These are phyloP conservation scores for Musca domestica DNA, from an alignment of 1,140 invertebrate genomes.

Conservation along the genomic window DNA sequence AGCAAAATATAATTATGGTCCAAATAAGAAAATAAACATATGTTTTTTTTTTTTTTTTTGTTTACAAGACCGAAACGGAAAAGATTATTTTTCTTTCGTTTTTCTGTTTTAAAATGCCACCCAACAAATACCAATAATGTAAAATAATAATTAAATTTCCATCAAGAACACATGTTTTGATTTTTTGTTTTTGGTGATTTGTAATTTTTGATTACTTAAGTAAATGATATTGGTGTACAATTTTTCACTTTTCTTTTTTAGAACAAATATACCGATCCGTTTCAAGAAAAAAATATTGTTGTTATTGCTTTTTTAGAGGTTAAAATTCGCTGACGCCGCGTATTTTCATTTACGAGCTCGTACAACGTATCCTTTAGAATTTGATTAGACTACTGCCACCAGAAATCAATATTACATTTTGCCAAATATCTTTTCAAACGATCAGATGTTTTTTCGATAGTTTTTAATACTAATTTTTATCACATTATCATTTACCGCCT, in stretches of 20 bases:
- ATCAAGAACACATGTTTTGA: no score
- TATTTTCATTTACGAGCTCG: conserved; percentile 8
- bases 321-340: conserved; percentile 4
- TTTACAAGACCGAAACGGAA: no score
- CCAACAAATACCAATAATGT: no score
- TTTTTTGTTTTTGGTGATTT: no score
- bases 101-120: conserved; percentile 32
- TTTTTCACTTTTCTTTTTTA: no score
- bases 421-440: neutral
- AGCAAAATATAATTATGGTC: no score
- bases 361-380: conserved; percentile 16
- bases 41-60: conserved; percentile 28
- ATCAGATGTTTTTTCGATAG: neutral
- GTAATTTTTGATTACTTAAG: no score
- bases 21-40: neutral
- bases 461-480: neutral
- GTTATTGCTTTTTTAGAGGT: no score
- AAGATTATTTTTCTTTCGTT: conserved; percentile 7
- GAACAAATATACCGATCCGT: no score
- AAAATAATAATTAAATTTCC: no score
- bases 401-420: neutral
- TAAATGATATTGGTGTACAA: no score
- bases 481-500: neutral
- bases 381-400: neutral
- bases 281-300: no score